Base-by-base conservation (phyloP, 2,888 invertebrate genomes). In the Deilephila elpenor region DNA sequence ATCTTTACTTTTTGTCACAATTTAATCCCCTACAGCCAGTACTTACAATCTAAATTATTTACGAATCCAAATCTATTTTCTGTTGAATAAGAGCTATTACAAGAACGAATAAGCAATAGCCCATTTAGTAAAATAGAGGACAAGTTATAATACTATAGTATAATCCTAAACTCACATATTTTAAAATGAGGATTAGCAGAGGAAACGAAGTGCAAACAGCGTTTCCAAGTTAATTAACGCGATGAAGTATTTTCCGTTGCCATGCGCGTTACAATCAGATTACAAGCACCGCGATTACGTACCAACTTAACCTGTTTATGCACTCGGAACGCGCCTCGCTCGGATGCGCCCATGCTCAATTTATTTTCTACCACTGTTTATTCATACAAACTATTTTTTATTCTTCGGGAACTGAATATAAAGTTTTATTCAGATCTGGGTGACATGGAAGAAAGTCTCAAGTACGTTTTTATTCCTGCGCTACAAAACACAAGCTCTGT, bases 241-340 rank as follows among this genome's bases (percentile, higher is more conserved):
- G 71, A 76, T 73, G 75, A 77, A 77, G 73, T 75, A 73, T 75
- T 71, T 67, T 74, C 73, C 62, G 74, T 74, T 70, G 74, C 61
- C 59, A 70, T 71, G 59, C 74, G 74, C 74, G 76, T 77, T 79
- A 74, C 78, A 75, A 76, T 74, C 73, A 75, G 71, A 73, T 82
- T 73, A 77, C 76, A 75, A 71, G 75, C 74, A 76, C 60, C 44
- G 70, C 76, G 71, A 72, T 78, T 78, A 73, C 75, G 76, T 74
- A 73, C 73, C 70, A 71, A 73, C 62, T 56, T 62, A 76, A 76
- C 76, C 72, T 75, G 79, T 76, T 77, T 72, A 73, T 67, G 59
- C 73, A 74, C 53, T 70, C 71, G 70, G 70, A 73, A 61, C 76
- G 56, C 71, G 74, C 17, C 72, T 76, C 71, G 34, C 59, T 75